Conservation (phyloP, 2,797 vertebrate genomes). For the Artibeus jamaicensis region DNA sequence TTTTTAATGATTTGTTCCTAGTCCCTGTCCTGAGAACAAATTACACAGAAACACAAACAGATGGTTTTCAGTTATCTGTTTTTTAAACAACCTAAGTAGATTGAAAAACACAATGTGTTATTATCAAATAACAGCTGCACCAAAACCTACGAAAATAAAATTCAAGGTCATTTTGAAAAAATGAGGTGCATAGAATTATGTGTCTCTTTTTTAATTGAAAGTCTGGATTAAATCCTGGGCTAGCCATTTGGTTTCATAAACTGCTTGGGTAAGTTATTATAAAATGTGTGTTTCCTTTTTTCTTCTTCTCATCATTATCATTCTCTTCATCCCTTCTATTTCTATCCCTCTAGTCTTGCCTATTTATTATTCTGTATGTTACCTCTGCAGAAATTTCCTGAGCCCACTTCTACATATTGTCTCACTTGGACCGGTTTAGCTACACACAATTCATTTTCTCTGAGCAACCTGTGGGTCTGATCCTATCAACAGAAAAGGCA, state of each 20-base stretch:
- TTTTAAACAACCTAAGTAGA: conserved; percentile 71
- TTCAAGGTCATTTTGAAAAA: conserved; percentile 56
- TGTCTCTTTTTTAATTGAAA: conserved; percentile 3
- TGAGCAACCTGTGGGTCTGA: neutral
- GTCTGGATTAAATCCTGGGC: neutral
- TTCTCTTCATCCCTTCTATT: neutral
- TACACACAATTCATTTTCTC: neutral
- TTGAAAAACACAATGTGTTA: conserved; percentile 70
- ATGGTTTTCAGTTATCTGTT: conserved; percentile 72
- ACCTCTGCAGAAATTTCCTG: neutral
- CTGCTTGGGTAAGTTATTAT: neutral
- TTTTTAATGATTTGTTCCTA: conserved; percentile 43
- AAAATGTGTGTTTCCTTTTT: neutral
- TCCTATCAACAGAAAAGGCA: neutral
- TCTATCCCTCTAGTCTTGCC: neutral
- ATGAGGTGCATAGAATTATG: neutral
- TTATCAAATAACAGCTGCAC: conserved; percentile 70
- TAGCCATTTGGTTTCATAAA: neutral
- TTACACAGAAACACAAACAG: conserved; percentile 66
- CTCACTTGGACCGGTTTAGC: neutral
- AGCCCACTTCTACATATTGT: neutral
- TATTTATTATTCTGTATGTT: neutral
- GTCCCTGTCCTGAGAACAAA: conserved; percentile 70
- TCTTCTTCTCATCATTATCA: neutral
- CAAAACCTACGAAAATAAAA: conserved; percentile 45